Percentiles rank a stretch among this genome's conserved stretches.
phyloP scores from a whole-genome alignment of 2,113 vertebrate genomes.

The Pituophis catenifer region DNA sequence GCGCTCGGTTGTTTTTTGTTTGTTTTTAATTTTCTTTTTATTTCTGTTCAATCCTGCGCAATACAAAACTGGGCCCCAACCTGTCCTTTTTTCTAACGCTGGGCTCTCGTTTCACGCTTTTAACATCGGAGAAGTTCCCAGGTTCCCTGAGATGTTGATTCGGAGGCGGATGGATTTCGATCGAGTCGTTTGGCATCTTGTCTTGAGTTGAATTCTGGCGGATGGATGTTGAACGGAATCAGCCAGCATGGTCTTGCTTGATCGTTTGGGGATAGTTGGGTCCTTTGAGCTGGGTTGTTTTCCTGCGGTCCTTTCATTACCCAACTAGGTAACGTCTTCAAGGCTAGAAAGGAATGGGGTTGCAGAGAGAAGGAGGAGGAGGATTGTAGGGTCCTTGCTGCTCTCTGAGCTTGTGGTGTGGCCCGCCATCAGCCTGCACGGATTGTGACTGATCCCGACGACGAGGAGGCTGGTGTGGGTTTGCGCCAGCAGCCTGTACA shows the following conservation, averaged over 20 bases:
- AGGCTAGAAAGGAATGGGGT: no score
- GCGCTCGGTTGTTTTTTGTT: constrained; percentile 27
- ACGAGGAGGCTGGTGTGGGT: no score
- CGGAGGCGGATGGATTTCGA: not conserved
- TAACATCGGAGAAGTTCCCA: not conserved
- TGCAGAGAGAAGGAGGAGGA: no score
- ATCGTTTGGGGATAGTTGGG: not conserved
- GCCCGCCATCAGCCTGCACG: no score
- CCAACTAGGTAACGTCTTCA: no score
- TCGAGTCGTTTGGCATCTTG: not conserved
- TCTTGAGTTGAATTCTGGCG: not conserved
- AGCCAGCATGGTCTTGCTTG: not conserved
- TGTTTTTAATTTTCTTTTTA: no score
- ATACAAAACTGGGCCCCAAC: not conserved
- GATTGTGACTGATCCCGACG: no score
- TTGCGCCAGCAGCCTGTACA: no score
- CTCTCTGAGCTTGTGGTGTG: no score
- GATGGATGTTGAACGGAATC: not conserved
- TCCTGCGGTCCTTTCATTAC: no score
- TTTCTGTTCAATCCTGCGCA: not conserved
- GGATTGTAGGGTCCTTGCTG: no score
- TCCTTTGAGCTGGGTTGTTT: no score
- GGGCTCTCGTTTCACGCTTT: not conserved
- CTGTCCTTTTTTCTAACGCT: not conserved
- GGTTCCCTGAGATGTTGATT: not conserved